Base-by-base conservation (phyloP, 2,797 vertebrate genomes). In the Eulemur coronatus region DNA sequence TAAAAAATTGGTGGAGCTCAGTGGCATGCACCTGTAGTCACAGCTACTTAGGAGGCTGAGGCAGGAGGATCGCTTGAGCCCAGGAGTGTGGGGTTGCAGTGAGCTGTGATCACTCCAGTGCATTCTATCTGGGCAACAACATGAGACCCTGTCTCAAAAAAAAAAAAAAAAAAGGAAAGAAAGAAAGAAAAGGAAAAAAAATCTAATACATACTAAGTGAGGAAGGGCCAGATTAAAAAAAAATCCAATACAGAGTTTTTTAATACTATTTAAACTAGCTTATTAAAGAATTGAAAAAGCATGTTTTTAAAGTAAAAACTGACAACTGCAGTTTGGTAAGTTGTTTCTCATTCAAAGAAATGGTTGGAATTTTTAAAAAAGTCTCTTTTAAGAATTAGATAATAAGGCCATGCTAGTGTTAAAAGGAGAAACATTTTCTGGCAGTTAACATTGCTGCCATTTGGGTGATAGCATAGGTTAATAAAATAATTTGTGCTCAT, bases 301-400 rank as follows among this genome's bases (percentile, higher is more conserved):
- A 59, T 55, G 17, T 75, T 91, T 88, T 93, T 41, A 69, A 93
- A 84, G 48, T 69, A 43, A 59, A 78, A 89, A 52, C 82, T 72
- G 38, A 70, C 59, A 94, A 91, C 9, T 93, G 1, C 17, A 65
- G 3, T 90, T 88, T 91, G 38, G 2, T 73, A 33, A 63, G 24
- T 78, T 91, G 20, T 90, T 96, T 84, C 17, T 57, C 50, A 63
- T 94, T 86, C 70, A 80, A 65, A 93, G n/a, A 91, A 50, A 55
- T 63, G 38, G 38, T 84, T 96, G 78, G 43, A 75, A 69, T 93
- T 90, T 50, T 94, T 93, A n/a, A 0, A 10, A 65, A 94, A 78
- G 15, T 20, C 48, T 57, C 8, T 14, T 38, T 84, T 63, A 78
- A 63, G 30, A 87, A 59, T 75, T 88, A 89, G 61, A 61, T 50